Base-by-base conservation (phyloP, 2,797 vertebrate species). In the Coilia nasus region DNA sequence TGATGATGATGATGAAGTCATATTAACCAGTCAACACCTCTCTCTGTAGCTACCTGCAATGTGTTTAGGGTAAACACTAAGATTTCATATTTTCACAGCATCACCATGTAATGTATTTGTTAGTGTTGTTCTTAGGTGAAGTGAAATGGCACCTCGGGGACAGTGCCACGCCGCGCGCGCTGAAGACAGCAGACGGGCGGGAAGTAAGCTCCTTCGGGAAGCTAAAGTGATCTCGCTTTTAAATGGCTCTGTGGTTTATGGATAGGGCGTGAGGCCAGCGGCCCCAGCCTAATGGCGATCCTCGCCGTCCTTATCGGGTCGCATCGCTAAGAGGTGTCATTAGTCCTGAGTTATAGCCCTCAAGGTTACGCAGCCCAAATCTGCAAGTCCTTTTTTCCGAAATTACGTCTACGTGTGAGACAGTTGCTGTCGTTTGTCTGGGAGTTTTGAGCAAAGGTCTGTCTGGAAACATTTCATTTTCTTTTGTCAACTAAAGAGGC, bases 231-330 rank as follows among this genome's bases (percentile, higher is more conserved):
- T 67, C 57, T 41, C 86, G 86, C 90, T 91, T 91, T 86, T 85
- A 86, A 91, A 90, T 90, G 88, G 87, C 62, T 91, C 67, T 87
- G 60, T 89, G 90, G 92, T 85, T 19, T 71, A 46, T 87, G 81
- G 60, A 85, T 80, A 46, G 47, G 84, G 85, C n/a, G 12, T 7
- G 0, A 47, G n/a, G 60, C 80, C 82, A 78, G 80, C 21, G 9
- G 54, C 85, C 90, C 90, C 88, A 89, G 59, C 82, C 83, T 54
- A 54, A 54, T 54, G 50, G 50, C 50, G 50, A 54, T 54, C 50
- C 50, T 54, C 50, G 50, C 50, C 71, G 59, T 83, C 81, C 82
- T 80, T 86, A 90, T 91, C 84, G 88, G 84, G 85, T 85, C 56
- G 83, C 82, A 91, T 91, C 87, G 88, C 85, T 88, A 88, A 88